A percentile compares a stretch with the other conserved stretches of the same genome.
phyloP scores from a whole-genome alignment of 2,797 vertebrate species.

The Vireo griseus region DNA sequence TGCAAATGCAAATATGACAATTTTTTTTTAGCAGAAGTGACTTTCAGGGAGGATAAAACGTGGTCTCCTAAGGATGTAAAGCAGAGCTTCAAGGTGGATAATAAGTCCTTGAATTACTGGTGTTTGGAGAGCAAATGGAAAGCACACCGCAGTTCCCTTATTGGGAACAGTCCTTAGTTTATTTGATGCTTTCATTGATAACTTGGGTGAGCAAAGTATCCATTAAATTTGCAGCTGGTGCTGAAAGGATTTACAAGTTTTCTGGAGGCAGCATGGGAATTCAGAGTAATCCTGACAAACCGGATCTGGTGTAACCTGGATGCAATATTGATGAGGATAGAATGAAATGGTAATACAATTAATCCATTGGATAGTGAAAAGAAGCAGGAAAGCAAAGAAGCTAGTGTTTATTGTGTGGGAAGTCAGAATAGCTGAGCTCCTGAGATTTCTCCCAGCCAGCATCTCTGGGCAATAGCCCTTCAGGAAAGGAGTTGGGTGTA shows the following conservation, averaged over 20 bases:
- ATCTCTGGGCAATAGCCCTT: neutral
- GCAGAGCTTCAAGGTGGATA: neutral
- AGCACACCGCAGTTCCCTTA: fast-evolving
- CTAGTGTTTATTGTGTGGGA: neutral
- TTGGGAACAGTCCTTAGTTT: neutral
- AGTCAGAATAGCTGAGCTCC: neutral
- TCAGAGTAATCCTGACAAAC: constrained; percentile 1
- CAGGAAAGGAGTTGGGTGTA: neutral
- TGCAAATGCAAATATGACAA: neutral
- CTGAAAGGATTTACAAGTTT: constrained; percentile 11
- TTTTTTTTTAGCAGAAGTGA: neutral
- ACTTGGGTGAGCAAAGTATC: neutral
- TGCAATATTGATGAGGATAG: neutral
- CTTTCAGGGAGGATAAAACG: neutral
- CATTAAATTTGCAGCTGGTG: neutral
- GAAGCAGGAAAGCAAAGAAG: neutral
- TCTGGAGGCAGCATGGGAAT: neutral
- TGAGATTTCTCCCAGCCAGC: neutral
- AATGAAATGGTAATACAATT: neutral
- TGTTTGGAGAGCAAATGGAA: neutral
- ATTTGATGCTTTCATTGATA: neutral
- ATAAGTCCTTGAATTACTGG: neutral
- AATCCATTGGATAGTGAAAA: neutral
- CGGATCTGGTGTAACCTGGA: neutral
- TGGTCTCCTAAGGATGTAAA: neutral